Base-by-base conservation (phyloP, 2,888 invertebrate species). In the Cryptops parisi region DNA sequence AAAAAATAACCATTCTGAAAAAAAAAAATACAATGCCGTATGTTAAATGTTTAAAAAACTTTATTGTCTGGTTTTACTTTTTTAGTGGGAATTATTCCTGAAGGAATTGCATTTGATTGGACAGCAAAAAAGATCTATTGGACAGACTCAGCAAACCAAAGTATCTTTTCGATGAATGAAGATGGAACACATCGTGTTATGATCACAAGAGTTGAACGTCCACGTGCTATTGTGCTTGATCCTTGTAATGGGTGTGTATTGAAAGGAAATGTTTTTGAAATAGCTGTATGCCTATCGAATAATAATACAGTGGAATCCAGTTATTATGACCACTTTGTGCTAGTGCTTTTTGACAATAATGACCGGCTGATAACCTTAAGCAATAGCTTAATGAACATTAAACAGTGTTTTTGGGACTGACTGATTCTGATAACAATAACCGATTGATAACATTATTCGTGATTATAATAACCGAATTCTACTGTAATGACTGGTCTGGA, bases 91-190 rank as follows among this genome's bases (percentile, higher is more conserved):
- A 87, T 90, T 52, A 90, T 89, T 69, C 90, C 91, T 0, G 90
- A 91, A 68, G 90, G 91, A 3, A 84, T 93, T 57, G 88, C 91
- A 0, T 91, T 93, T 65, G 97, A 98, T 66, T 98, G 97, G 97
- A 89, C 96, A 0, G 90, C 90, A 61, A 86, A 87, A 66, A 96
- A 94, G 68, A 80, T 98, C 38, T 97, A 96, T 68, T 98, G 94
- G 93, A 91, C 96, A 0, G 97, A 97, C 64, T 89, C 90, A 25
- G 84, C 86, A 0, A 91, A 93, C 62, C 89, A 88, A 62, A 87
- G 88, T 12, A 91, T 94, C 53, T 93, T 91, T 64, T 86, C 93
- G 0, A 89, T 96, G 86, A 90, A 93, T 65, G 71, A 87, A 22
- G 88, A 91, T 64, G 88, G 90, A 1, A 75, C 81, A 0, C 82